These are phyloP conservation scores for Chironomus tepperi DNA, from an alignment of 1,140 invertebrate species.

Conservation along the genomic window DNA sequence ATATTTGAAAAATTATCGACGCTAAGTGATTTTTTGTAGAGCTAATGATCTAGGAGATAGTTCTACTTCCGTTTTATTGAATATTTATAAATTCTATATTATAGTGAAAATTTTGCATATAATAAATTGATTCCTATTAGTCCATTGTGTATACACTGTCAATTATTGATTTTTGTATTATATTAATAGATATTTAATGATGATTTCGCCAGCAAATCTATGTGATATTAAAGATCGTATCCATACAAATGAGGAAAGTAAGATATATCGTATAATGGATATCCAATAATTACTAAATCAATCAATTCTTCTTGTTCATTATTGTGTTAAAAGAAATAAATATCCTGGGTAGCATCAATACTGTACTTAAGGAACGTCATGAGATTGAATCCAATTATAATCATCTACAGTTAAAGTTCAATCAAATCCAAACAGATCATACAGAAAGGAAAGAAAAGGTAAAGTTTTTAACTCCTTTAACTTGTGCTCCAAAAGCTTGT, in stretches of 20 bases:
- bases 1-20: not conserved
- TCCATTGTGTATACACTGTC: not conserved
- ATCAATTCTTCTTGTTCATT: not conserved
- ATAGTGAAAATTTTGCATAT: not conserved
- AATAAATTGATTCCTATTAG: not conserved
- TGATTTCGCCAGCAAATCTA: constrained; percentile 15
- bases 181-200: not conserved
- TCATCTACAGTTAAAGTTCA: not conserved
- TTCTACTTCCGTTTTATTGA: not conserved
- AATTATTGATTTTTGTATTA: not conserved
- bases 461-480: not conserved
- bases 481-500: not conserved
- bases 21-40: not conserved
- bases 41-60: not conserved
- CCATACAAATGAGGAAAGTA: constrained; percentile 20
- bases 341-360: not conserved
- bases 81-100: not conserved
- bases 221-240: constrained; percentile 18
- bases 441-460: constrained; percentile 17
- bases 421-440: not conserved
- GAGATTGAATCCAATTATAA: constrained; percentile 19
- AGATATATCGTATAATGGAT: not conserved
- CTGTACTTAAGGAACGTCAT: constrained; percentile 5
- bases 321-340: constrained; percentile 17
- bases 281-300: not conserved